phyloP scores from a whole-genome alignment of 2,797 vertebrate genomes.

The Spinus olivaceus region DNA sequence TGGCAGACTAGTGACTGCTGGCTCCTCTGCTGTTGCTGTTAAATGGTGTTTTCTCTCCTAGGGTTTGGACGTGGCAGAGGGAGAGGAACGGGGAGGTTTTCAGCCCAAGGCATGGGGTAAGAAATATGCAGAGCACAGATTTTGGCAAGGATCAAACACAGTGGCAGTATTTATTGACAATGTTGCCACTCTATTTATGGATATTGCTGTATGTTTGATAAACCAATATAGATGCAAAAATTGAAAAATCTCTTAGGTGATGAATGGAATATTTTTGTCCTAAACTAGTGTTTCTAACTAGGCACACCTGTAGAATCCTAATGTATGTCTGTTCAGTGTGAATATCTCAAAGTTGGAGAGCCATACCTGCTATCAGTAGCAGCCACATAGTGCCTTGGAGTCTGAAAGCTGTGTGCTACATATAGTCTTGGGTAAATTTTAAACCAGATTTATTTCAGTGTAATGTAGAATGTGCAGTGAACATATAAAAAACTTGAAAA shows the following conservation, averaged over 20 bases:
- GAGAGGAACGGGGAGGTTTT: conserved; percentile 87
- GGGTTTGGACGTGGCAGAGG: conserved; percentile 89
- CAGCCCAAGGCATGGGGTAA: conserved; percentile 94
- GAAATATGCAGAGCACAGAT: conserved; percentile 44
- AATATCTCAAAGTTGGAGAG: neutral
- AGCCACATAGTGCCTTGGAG: neutral
- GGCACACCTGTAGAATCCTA: neutral
- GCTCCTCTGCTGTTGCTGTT: conserved; percentile 21
- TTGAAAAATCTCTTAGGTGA: neutral
- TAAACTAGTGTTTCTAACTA: neutral
- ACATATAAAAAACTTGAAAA: neutral
- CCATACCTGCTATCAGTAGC: neutral
- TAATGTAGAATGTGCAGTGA: neutral
- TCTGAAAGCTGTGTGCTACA: neutral
- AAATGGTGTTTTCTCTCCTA: conserved; percentile 63
- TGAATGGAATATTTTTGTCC: neutral
- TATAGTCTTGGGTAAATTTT: neutral
- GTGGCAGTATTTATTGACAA: neutral
- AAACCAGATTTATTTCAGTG: neutral
- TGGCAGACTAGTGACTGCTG: neutral
- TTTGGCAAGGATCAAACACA: neutral
- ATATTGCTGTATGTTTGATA: neutral
- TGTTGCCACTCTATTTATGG: neutral
- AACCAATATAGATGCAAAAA: neutral
- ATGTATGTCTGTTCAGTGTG: neutral